These are phyloP conservation scores for Griposia aprilina DNA, from an alignment of 2,888 invertebrate genomes.

Conservation along the genomic window DNA sequence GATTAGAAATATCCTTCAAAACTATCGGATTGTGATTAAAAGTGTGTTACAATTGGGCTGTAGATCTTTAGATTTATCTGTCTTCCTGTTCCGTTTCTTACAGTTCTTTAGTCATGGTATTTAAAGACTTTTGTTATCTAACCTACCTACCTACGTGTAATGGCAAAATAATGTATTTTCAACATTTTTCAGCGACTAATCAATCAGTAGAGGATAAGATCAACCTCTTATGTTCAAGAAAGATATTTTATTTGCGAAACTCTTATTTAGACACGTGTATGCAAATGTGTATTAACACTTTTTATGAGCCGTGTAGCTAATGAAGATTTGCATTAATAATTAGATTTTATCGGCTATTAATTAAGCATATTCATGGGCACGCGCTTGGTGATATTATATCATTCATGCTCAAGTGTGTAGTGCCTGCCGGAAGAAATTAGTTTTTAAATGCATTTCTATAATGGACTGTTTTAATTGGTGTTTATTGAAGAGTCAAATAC, in stretches of 20 bases:
- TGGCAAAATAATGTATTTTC: no score
- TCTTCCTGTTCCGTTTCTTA: no score
- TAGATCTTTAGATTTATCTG: no score
- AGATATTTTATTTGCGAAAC: not conserved
- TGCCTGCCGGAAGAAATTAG: constrained; percentile 25
- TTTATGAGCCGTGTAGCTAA: not conserved
- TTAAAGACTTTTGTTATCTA: no score
- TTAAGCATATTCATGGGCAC: constrained; percentile 17
- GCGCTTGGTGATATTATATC: not conserved
- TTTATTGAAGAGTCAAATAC: not conserved
- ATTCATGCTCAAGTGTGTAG: not conserved
- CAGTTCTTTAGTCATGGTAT: no score
- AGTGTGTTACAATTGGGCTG: no score
- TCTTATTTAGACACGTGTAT: constrained; percentile 1
- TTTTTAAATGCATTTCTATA: constrained; percentile 23
- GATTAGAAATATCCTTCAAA: no score
- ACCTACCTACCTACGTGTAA: no score
- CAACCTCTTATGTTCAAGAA: not conserved
- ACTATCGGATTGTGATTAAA: no score
- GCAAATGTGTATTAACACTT: constrained; percentile 24
- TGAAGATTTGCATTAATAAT: constrained; percentile 4
- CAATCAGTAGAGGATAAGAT: not conserved
- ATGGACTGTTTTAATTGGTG: constrained; percentile 8
- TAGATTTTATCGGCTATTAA: not conserved
- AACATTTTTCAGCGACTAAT: not conserved